phyloP scores from a whole-genome alignment of 2,113 vertebrate genomes.

The Dipodomys spectabilis region DNA sequence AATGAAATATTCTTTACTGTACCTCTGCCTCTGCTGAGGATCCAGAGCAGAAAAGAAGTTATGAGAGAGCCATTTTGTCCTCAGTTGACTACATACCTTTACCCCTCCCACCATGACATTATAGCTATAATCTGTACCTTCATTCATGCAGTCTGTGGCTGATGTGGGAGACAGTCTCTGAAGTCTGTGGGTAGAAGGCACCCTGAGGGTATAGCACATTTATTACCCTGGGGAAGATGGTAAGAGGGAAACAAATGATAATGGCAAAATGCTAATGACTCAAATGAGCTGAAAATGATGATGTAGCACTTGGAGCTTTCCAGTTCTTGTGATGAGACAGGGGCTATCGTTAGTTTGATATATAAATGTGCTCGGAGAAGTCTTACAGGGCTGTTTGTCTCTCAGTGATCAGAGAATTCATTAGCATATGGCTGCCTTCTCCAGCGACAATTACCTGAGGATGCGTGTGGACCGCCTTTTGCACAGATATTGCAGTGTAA shows the following conservation, averaged over 20 bases:
- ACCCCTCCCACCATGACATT: neutral
- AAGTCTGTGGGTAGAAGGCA: conserved; percentile 33
- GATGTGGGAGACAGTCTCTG: neutral
- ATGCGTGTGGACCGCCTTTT: conserved; percentile 11
- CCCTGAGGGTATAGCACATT: conserved; percentile 42
- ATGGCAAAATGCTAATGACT: conserved; percentile 65
- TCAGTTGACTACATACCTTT: neutral
- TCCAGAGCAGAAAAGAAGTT: neutral
- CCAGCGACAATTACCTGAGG: conserved; percentile 64
- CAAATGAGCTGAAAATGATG: conserved; percentile 73
- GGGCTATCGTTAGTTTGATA: conserved; percentile 29
- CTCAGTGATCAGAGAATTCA: conserved; percentile 61
- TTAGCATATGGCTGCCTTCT: conserved; percentile 72
- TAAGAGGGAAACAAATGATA: conserved; percentile 64
- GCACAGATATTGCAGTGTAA: conserved; percentile 61
- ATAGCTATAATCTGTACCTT: conserved; percentile 3
- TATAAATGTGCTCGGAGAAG: conserved; percentile 56
- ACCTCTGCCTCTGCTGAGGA: neutral
- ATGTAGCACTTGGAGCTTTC: conserved; percentile 35
- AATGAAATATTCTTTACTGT: neutral
- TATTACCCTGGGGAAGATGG: conserved; percentile 51
- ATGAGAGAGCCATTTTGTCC: neutral
- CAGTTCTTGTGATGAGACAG: neutral
- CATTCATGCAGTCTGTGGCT: neutral
- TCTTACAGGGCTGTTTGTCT: conserved; percentile 72